These are phyloP conservation scores for Neodiprion pinetum DNA, from an alignment of 1,140 invertebrate species.

Conservation along the genomic window DNA sequence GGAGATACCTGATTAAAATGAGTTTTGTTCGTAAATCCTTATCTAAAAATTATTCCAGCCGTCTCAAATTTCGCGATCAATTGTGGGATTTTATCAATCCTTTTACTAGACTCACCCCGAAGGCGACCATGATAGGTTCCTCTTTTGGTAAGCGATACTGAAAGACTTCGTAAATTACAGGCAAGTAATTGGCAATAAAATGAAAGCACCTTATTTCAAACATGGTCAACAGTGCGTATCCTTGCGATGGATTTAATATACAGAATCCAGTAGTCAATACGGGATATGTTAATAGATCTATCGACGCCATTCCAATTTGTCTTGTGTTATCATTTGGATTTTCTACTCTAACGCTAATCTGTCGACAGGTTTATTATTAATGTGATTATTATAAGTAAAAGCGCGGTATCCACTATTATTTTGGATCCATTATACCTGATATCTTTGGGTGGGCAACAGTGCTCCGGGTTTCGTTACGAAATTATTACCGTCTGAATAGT, in stretches of 20 bases:
- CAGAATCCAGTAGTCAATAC: background rate
- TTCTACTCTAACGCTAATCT: constrained; percentile 4
- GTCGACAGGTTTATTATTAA: background rate
- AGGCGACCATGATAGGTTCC: background rate
- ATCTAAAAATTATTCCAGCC: background rate
- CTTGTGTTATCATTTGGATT: background rate
- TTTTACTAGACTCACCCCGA: background rate
- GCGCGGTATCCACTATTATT: background rate
- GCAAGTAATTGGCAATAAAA: background rate
- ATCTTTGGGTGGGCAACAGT: background rate
- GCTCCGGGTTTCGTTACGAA: constrained; percentile 1
- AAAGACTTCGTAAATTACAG: constrained; percentile 6
- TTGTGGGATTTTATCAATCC: background rate
- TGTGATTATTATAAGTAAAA: background rate
- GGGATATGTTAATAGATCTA: background rate
- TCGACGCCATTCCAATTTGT: background rate
- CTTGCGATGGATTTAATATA: background rate
- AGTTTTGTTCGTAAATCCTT: background rate
- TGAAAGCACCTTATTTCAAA: background rate
- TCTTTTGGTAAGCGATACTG: constrained; percentile 7
- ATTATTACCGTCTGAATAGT: background rate
- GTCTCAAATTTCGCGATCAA: background rate
- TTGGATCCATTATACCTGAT: background rate
- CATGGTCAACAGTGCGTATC: background rate
- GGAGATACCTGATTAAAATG: background rate